These are phyloP conservation scores for Scomber japonicus DNA, from an alignment of 2,113 vertebrate genomes.

Conservation along the genomic window DNA sequence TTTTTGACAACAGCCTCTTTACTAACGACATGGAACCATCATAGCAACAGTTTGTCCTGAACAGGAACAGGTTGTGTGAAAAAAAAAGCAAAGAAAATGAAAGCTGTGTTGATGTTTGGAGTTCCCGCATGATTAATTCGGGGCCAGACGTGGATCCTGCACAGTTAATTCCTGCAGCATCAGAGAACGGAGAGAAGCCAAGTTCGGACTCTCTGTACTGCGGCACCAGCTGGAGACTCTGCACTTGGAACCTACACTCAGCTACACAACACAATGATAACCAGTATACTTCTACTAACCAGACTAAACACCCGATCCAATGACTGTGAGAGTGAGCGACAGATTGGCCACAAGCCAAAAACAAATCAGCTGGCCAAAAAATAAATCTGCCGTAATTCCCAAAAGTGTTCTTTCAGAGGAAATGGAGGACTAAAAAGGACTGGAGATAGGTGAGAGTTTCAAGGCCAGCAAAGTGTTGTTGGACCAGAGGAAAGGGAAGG, in stretches of 20 bases:
- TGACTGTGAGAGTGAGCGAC: constrained; percentile 47
- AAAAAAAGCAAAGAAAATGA: neutral
- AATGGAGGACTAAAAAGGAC: neutral
- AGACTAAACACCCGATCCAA: constrained; percentile 55
- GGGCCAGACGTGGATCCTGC: constrained; percentile 47
- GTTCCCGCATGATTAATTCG: constrained; percentile 10
- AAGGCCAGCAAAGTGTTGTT: neutral
- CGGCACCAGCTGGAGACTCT: constrained; percentile 76
- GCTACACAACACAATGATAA: constrained; percentile 58
- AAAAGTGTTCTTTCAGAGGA: constrained; percentile 40
- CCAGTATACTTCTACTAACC: constrained; percentile 58
- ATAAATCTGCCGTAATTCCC: constrained; percentile 16
- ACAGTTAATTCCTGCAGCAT: constrained; percentile 54
- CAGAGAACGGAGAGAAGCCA: constrained; percentile 59
- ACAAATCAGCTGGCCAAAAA: constrained; percentile 12
- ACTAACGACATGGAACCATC: constrained; percentile 10
- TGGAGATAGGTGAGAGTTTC: neutral
- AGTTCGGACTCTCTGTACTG: constrained; percentile 66
- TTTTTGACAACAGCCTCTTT: neutral
- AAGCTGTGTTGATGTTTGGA: no score
- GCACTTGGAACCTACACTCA: constrained; percentile 46
- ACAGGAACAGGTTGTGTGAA: constrained; percentile 8
- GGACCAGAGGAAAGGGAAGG: constrained; percentile 2
- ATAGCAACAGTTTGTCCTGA: constrained; percentile 38
- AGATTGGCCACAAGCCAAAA: neutral